Base-by-base conservation (phyloP, 1,140 invertebrate genomes). In the Drosophila yakuba region DNA sequence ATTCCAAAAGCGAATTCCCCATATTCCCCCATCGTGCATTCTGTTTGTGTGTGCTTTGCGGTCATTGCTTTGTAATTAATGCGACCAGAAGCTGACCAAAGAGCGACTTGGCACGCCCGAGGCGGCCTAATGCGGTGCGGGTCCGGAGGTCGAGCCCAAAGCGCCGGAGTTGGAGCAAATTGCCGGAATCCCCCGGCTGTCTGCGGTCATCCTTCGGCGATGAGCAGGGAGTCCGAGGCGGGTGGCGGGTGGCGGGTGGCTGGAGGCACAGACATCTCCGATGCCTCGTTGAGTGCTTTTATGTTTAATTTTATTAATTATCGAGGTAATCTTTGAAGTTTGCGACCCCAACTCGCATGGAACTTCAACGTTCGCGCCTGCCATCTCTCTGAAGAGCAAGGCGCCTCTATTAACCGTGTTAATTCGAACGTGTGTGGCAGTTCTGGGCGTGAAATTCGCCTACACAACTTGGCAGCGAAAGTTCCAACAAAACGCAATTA, bases 51-150 rank as follows among this genome's bases (percentile, higher is more conserved):
- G 43, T 57, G 58, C 17, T 77, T 52, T 84, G 84, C 59, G 83
- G 73, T 79, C 76, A 88, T 84, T 89, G 84, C 84, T 84, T 89
- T 88, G 84, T 89, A 88, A 88, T 88, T 88, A 88, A 88, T 88
- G 80, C 73, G 80, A 84, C 76, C 80, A 68, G 56, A 39, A 78
- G 52, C 74, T 80, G 64, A 76, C 64, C 63, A 69, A 45, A 63
- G 57, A 47, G 68, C 58, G 72, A 63, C 76, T 80, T 78, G 83
- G 69, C 69, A 79, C 57, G 62, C 83, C 75, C 76, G 73, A 60
- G 80, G 80, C 67, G 25, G 47, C 48, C 79, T 82, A 88, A 86
- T 80, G 78, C 63, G 39, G 39, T 56, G 50, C 45, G 59, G 48
- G 10, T 38, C 63, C 45, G 3, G 50, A 50, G 39, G 68, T 57